Conservation (phyloP, 1,140 invertebrate genomes). For the Drosophila busckii region DNA sequence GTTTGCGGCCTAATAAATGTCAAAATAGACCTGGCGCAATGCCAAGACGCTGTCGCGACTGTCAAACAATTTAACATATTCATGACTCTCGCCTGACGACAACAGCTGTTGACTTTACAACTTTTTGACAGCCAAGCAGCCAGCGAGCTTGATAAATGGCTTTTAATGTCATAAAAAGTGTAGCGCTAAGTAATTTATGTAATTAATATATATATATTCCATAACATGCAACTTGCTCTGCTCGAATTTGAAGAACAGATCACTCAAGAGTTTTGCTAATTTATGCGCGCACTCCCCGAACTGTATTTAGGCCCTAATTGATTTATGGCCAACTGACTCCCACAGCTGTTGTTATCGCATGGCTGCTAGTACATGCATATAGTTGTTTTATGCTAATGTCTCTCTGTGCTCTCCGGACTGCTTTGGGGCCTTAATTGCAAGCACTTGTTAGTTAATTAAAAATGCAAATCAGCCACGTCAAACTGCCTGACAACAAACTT, state of each 20-base stretch:
- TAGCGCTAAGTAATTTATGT: conserved; percentile 27
- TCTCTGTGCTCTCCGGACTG: conserved; percentile 13
- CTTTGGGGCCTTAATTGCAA: conserved; percentile 48
- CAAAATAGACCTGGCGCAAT: conserved; percentile 17
- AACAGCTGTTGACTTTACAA: conserved; percentile 19
- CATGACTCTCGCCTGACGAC: conserved; percentile 28
- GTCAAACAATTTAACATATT: conserved; percentile 39
- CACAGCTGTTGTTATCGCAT: conserved; percentile 10
- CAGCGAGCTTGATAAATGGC: conserved; percentile 34
- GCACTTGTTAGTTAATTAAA: conserved; percentile 63
- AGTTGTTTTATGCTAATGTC: conserved; percentile 35
- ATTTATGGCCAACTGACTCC: conserved; percentile 18
- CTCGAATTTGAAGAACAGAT: no score
- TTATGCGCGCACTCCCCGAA: conserved; percentile 32
- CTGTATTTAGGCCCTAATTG: conserved; percentile 39
- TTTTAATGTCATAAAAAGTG: conserved; percentile 32
- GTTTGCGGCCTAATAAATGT: conserved; percentile 40
- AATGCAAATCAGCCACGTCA: conserved; percentile 39
- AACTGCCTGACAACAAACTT: conserved; percentile 10
- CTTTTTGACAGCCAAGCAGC: conserved; percentile 30
- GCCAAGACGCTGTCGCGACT: conserved; percentile 15
- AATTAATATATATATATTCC: conserved; percentile 33
- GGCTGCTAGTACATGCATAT: conserved; percentile 13
- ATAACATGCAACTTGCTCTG: background rate
- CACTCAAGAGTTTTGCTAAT: conserved; percentile 13